A percentile compares a stretch with the other conserved stretches of the same genome.
phyloP scores from a whole-genome alignment of 2,888 invertebrate genomes.

The Salticus scenicus region DNA sequence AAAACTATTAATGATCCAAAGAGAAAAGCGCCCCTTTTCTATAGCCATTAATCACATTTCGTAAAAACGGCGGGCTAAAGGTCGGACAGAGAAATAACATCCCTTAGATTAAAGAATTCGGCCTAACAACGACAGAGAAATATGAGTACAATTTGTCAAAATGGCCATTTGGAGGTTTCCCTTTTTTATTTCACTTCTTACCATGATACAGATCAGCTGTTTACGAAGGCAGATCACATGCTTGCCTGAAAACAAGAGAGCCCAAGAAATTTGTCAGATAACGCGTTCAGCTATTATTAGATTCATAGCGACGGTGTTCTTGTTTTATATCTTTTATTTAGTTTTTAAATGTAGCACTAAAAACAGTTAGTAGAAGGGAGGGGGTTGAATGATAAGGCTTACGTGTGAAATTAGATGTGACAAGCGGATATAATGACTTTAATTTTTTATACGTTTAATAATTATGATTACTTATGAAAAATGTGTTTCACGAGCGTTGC shows the following conservation, averaged over 20 bases:
- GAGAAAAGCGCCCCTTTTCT: neutral
- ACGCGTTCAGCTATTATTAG: neutral
- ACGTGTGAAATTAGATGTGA: too few relatives aligned
- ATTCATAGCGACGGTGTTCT: neutral
- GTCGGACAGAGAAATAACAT: conserved; percentile 15
- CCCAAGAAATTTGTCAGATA: neutral
- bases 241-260: neutral
- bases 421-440: too few relatives aligned
- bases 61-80: neutral
- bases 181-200: neutral
- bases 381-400: too few relatives aligned
- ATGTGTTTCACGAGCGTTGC: too few relatives aligned
- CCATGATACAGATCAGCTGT: neutral
- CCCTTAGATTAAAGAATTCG: neutral
- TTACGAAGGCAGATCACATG: conserved; percentile 8
- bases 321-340: too few relatives aligned
- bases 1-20: neutral
- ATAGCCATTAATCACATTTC: conserved; percentile 5
- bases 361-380: too few relatives aligned
- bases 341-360: too few relatives aligned
- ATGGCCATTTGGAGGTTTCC: neutral
- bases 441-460: too few relatives aligned
- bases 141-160: conserved; percentile 11
- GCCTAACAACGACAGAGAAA: conserved; percentile 11
- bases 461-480: too few relatives aligned